phyloP scores from a whole-genome alignment of 2,797 vertebrate species.

The Crocidura indochinensis region DNA sequence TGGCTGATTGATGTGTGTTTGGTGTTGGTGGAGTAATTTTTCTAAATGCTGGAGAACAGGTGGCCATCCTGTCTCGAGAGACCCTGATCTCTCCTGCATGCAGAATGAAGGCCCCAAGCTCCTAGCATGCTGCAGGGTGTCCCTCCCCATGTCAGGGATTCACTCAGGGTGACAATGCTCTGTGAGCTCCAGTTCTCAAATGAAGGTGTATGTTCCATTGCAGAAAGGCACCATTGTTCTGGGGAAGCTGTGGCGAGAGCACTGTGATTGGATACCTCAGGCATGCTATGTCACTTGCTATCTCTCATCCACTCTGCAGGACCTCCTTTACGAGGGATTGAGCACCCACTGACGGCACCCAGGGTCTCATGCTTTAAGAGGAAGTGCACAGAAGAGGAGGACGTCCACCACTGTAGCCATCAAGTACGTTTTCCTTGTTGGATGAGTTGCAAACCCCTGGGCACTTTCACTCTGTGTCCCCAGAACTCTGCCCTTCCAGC shows the following conservation, averaged over 20 bases:
- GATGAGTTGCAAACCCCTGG: constrained; percentile 81
- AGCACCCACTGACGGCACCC: constrained; percentile 95
- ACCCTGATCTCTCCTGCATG: too few relatives aligned
- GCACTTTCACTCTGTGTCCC: constrained; percentile 83
- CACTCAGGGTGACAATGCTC: not conserved
- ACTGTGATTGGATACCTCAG: constrained; percentile 90
- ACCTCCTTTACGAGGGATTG: constrained; percentile 93
- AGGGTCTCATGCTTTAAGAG: constrained; percentile 98
- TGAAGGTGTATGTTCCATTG: constrained; percentile 67
- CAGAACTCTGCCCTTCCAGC: constrained; percentile 81
- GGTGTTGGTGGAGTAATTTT: not conserved
- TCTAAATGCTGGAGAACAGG: too few relatives aligned
- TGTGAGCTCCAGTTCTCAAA: constrained; percentile 55
- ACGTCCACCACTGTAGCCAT: constrained; percentile 94
- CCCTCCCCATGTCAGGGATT: not conserved
- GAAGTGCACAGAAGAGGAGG: constrained; percentile 97
- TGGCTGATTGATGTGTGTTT: constrained; percentile 13
- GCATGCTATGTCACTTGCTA: constrained; percentile 90
- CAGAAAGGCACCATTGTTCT: not conserved
- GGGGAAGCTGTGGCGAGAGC: constrained; percentile 73
- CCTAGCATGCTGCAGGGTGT: too few relatives aligned
- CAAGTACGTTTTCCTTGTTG: constrained; percentile 92
- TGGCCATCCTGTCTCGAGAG: too few relatives aligned
- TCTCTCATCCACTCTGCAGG: constrained; percentile 92
- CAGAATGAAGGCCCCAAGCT: too few relatives aligned